Base-by-base conservation (phyloP, 2,797 vertebrate genomes). In the Eulemur rubriventer region DNA sequence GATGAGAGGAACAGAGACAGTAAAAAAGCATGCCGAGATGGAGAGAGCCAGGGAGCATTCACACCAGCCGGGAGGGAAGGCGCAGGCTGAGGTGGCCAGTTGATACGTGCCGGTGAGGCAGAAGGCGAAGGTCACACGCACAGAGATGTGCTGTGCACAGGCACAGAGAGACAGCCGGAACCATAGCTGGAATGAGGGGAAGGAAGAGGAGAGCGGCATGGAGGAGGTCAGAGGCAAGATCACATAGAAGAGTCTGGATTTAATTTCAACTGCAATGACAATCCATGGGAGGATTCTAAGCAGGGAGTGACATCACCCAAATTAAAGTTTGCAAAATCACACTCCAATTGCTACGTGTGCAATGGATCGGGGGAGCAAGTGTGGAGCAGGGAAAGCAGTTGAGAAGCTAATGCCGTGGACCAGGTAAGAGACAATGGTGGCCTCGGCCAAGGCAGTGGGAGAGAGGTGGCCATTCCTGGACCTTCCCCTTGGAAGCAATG, bases 11-110 rank as follows among this genome's bases (percentile, higher is more conserved):
- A 4, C 46, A 35, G 30, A n/a, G 82, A 43, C 72, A 28, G 0
- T 2, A 1, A 18, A 20, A 6, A 38, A n/a, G 5, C 0, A 4
- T 4, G 20, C 30, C 5, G 30, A 6, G 48, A 22, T 0, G 2
- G 4, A 41, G 18, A 59, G 72, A 28, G 12, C 1, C 3, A 3
- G 41, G 30, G 9, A 24, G 11, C 4, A 4, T 57, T 24, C 30
- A 4, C 2, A 17, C 0, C 7, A 4, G 38, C 43, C 1, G 13
- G 11, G 2, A 13, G 33, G 35, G 11, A 55, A 73, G 55, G 24
- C 12, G 5, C 30, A 0, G 11, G 9, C 41, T 7, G 14, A 0
- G 3, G 7, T 2, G 14, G 28, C 18, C 52, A 46, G 12, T 26
- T 14, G 30, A 50, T 41, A 30, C 33, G 6, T 7, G 69, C 17